Conservation (phyloP, 2,113 vertebrate species). For the Colaptes auratus region DNA sequence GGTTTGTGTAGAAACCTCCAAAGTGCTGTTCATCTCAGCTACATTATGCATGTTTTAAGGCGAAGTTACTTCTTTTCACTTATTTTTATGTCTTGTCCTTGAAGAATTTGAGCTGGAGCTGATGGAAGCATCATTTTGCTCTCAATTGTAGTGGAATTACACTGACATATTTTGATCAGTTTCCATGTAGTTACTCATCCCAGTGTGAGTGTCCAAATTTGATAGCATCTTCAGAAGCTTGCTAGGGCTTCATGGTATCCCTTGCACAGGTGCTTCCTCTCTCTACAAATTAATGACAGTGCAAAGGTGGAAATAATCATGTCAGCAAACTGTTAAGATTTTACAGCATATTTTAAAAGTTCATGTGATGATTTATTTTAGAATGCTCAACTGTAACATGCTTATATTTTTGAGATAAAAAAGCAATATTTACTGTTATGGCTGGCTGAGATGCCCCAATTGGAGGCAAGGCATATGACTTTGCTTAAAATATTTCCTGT, state of each 20-base stretch:
- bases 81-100: no score
- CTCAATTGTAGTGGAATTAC: neutral
- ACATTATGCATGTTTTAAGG: neutral
- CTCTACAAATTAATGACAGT: conserved; percentile 40
- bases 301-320: conserved; percentile 50
- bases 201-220: neutral
- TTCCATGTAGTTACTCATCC: neutral
- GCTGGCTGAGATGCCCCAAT: neutral
- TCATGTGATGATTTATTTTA: conserved; percentile 63
- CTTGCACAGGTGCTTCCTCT: conserved; percentile 13
- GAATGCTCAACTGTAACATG: conserved; percentile 4
- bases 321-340: conserved; percentile 41
- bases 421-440: conserved; percentile 36
- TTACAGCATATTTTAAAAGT: conserved; percentile 58
- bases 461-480: conserved; percentile 28
- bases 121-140: neutral
- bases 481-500: conserved; percentile 20
- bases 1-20: neutral
- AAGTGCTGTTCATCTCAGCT: neutral
- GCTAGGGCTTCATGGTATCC: neutral
- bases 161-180: neutral
- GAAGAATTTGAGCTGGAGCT: neutral
- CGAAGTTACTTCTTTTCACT: neutral
- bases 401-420: neutral
- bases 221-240: neutral